Evolutionary conservation across 1,140 invertebrate species (phyloP).

Genomic region (Pogonus chalceus): DNA sequence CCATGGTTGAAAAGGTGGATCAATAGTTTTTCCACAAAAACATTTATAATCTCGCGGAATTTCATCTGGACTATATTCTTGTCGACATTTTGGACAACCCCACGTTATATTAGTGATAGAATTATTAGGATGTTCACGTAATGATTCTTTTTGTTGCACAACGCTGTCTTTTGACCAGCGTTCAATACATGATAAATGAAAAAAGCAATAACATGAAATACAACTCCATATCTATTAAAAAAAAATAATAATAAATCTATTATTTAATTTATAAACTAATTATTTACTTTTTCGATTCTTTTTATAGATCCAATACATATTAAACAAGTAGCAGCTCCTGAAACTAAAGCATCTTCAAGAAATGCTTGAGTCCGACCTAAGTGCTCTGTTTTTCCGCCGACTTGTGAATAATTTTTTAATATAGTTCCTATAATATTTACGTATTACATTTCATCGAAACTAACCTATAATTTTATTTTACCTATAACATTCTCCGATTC

Average conservation of each 20-base stretch:
- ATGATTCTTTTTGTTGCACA: slow-evolving; percentile 51
- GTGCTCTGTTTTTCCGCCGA: slow-evolving; percentile 35
- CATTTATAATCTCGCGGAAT: slow-evolving; percentile 76
- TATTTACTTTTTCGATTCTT: slow-evolving; percentile 58
- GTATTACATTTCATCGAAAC: slow-evolving; percentile 28
- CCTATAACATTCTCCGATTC: slow-evolving; percentile 41
- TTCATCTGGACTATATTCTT: slow-evolving; percentile 60
- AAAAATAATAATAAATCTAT: not conserved
- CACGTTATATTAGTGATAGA: slow-evolving; percentile 38
- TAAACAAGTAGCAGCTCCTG: slow-evolving; percentile 72
- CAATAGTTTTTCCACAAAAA: slow-evolving; percentile 70
- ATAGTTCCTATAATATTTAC: slow-evolving; percentile 30
- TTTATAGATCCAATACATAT: slow-evolving; percentile 87
- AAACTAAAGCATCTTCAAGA: slow-evolving; percentile 63
- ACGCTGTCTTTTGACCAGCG: slow-evolving; percentile 87
- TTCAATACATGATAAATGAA: slow-evolving; percentile 84
- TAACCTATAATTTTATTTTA: slow-evolving; percentile 25
- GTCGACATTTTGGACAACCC: slow-evolving; percentile 83
- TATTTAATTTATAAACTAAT: not conserved
- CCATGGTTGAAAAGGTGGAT: slow-evolving; percentile 76
- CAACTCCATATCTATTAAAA: slow-evolving; percentile 80
- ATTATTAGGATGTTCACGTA: slow-evolving; percentile 32
- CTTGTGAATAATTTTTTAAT: slow-evolving; percentile 36
- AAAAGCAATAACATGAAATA: slow-evolving; percentile 62
- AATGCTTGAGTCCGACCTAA: slow-evolving; percentile 54